Conservation (phyloP, 2,113 vertebrate genomes). For the Periophthalmus modestus region DNA sequence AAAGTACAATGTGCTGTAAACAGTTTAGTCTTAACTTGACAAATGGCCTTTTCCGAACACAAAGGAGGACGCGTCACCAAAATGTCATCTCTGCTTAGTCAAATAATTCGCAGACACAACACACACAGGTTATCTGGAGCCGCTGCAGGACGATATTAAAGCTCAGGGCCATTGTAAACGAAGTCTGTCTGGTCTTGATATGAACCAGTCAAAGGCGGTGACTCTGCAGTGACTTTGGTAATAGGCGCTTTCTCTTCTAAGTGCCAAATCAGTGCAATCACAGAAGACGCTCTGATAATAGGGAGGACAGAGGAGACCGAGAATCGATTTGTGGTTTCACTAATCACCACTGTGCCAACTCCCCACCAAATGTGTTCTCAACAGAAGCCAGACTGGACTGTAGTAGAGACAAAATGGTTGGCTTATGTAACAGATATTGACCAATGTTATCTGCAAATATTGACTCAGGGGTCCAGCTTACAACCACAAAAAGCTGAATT, state of each 20-base stretch:
- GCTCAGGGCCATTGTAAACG: constrained; percentile 5
- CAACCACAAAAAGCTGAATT: not conserved
- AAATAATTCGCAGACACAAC: constrained; percentile 36
- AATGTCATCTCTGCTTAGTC: constrained; percentile 56
- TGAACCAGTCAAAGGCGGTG: constrained; percentile 1
- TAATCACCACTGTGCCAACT: not conserved
- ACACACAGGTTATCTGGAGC: constrained; percentile 12
- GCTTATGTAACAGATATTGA: constrained; percentile 13
- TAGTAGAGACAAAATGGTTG: constrained; percentile 10
- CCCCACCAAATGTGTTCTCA: not conserved
- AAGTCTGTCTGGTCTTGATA: not conserved
- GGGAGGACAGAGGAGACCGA: constrained; percentile 5
- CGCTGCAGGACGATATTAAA: constrained; percentile 28
- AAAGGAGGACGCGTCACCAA: constrained; percentile 48
- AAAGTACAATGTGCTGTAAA: constrained; percentile 19
- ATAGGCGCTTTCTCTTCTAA: constrained; percentile 11
- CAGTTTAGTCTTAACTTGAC: not conserved
- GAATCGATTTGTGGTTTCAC: constrained; percentile 18
- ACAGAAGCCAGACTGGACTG: not conserved
- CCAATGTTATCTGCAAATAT: not conserved
- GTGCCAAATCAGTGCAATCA: constrained; percentile 34
- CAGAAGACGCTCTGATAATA: constrained; percentile 5
- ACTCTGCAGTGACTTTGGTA: constrained; percentile 12
- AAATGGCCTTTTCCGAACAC: constrained; percentile 27
- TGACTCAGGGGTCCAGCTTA: not conserved